A percentile compares a stretch with the other conserved stretches of the same genome.
phyloP scores from a whole-genome alignment of 2,113 vertebrate species.

The Caranx ignobilis region DNA sequence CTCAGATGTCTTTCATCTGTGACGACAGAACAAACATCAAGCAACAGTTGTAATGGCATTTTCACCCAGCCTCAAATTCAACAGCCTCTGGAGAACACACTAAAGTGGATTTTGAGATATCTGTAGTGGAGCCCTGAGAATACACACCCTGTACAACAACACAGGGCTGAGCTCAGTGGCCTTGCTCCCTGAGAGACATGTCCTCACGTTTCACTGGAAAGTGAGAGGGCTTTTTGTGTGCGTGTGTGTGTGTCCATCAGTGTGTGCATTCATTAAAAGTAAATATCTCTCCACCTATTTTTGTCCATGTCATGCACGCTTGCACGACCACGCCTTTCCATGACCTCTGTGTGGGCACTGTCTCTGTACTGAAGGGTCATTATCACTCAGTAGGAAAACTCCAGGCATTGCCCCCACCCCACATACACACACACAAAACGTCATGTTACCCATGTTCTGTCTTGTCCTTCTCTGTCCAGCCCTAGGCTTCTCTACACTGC shows the following conservation, averaged over 20 bases:
- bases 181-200: constrained; percentile 20
- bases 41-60: constrained; percentile 9
- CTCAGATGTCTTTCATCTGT: constrained; percentile 2
- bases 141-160: constrained; percentile 62
- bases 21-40: neutral
- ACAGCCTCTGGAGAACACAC: neutral
- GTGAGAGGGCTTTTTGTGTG: neutral
- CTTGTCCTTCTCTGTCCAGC: constrained; percentile 46
- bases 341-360: constrained; percentile 26
- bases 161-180: constrained; percentile 35
- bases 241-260: neutral
- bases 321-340: neutral
- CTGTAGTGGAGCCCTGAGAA: neutral
- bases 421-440: constrained; percentile 5
- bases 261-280: constrained; percentile 26
- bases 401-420: constrained; percentile 16
- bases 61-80: constrained; percentile 16
- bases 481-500: constrained; percentile 44
- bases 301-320: constrained; percentile 2
- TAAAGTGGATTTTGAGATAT: neutral
- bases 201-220: constrained; percentile 42
- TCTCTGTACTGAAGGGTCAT: constrained; percentile 31
- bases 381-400: constrained; percentile 39
- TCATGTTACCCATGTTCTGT: constrained; percentile 40
- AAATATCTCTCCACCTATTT: constrained; percentile 39